Conservation (phyloP, 2,113 vertebrate genomes). For the Emydura subglobosa region DNA sequence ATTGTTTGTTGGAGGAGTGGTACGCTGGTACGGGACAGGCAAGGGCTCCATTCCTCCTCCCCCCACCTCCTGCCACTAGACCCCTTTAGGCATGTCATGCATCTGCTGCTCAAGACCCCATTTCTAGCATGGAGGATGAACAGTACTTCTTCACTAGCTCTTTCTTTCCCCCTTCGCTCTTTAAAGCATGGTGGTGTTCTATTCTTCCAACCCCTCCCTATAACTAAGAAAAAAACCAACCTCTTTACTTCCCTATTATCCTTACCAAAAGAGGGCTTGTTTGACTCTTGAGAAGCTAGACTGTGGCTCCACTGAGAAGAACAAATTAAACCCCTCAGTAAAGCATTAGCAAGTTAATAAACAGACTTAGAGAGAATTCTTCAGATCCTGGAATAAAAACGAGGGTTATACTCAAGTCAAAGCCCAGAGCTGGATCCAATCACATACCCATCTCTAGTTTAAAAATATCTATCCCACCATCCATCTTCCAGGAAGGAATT, state of each 20-base stretch:
- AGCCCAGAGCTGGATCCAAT: neutral
- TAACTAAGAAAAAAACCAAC: neutral
- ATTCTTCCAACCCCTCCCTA: neutral
- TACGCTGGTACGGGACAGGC: neutral
- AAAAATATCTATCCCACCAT: neutral
- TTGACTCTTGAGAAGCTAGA: neutral
- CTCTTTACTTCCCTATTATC: neutral
- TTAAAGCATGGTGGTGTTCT: neutral
- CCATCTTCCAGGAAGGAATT: neutral
- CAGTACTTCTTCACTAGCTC: neutral
- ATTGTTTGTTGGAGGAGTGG: neutral
- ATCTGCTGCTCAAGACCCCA: neutral
- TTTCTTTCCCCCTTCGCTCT: neutral
- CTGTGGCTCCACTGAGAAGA: neutral
- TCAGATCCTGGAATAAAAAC: neutral
- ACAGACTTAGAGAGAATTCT: neutral
- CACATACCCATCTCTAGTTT: neutral
- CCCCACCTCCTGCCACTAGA: neutral
- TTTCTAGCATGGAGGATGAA: neutral
- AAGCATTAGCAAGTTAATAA: neutral
- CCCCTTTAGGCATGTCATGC: neutral
- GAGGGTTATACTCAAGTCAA: neutral
- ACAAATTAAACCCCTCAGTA: neutral
- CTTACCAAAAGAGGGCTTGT: neutral
- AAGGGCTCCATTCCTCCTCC: neutral